Base-by-base conservation (phyloP, 2,797 vertebrate genomes). In the Acestrorhynchus altus region DNA sequence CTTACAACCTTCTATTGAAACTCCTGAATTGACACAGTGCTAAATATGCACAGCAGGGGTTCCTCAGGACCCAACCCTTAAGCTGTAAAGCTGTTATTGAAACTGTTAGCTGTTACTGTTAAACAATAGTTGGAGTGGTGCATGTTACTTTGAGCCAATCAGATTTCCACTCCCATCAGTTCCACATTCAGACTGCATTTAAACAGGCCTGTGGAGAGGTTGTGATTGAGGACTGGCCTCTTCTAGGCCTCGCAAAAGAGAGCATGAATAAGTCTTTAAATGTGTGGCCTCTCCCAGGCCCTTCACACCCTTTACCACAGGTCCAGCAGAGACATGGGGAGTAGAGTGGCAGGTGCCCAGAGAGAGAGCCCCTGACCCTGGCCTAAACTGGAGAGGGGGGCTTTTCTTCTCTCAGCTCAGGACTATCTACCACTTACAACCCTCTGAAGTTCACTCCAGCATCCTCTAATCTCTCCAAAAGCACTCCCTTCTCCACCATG, bases 221-320 rank as follows among this genome's bases (percentile, higher is more conserved):
- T 74, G 22, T 73, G 31, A 73, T 52, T 65, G 61, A 73, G 64
- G 70, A 60, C 22, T 56, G 39, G 49, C n/a, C 35, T 66, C 57
- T 47, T 61, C 51, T 61, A 51, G 65, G 54, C 42, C 44, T 68
- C 20, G 35, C 20, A 60, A 16, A 65, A 18, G 31, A 20, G 26
- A 63, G n/a, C 67, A 80, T 81, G 63, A 83, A 80, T 51, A 42
- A 69, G 59, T 74, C 71, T 47, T 73, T 60, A 73, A 73, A 65
- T 76, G 54, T 60, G 68, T 76, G 74, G 78, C 82, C 84, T 85
- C 83, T 85, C 82, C 79, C 82, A 85, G 78, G 84, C 83, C 80
- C 82, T 71, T 39, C 51, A 52, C 31, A 56, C 72, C 63, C 52
- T 68, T 47, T 65, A 40, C 51, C 56, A 56, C 22, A 78, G 72